These are phyloP conservation scores for Chlorospingus flavigularis DNA, from an alignment of 2,797 vertebrate species.

Conservation along the genomic window DNA sequence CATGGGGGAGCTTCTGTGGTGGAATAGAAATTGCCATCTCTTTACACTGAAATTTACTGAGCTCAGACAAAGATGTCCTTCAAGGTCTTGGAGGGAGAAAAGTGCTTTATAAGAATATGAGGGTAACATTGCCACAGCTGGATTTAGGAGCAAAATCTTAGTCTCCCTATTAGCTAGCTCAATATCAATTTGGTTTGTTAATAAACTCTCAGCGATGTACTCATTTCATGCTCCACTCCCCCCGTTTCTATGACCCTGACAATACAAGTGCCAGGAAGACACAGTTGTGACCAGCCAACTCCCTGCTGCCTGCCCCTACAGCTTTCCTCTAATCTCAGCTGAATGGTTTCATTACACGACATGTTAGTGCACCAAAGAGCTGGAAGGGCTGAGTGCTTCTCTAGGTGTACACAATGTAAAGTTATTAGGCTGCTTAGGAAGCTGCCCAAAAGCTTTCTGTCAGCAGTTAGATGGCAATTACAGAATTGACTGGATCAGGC, in stretches of 20 bases:
- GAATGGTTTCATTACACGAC: not conserved
- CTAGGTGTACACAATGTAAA: slow-evolving; percentile 5
- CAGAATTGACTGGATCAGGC: slow-evolving; percentile 15
- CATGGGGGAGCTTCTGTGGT: not conserved
- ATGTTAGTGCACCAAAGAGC: not conserved
- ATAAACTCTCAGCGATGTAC: not conserved
- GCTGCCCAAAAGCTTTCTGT: slow-evolving; percentile 18
- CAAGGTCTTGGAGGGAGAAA: not conserved
- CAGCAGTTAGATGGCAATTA: slow-evolving; percentile 39
- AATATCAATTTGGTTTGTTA: slow-evolving; percentile 12
- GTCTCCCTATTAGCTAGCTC: not conserved
- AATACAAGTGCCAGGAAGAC: not conserved
- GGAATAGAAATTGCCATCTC: not conserved
- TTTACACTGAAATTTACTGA: not conserved
- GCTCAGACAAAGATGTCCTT: not conserved
- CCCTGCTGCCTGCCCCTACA: not conserved
- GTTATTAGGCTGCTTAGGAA: slow-evolving; percentile 17
- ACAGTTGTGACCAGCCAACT: not conserved
- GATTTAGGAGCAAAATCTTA: not conserved
- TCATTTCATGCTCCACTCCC: not conserved
- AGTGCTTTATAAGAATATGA: not conserved
- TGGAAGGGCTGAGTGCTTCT: slow-evolving; percentile 1
- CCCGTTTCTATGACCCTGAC: not conserved
- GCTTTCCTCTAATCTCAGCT: not conserved
- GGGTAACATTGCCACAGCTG: not conserved